Base-by-base conservation (phyloP, 2,888 invertebrate genomes). In the Apamea epomidion region DNA sequence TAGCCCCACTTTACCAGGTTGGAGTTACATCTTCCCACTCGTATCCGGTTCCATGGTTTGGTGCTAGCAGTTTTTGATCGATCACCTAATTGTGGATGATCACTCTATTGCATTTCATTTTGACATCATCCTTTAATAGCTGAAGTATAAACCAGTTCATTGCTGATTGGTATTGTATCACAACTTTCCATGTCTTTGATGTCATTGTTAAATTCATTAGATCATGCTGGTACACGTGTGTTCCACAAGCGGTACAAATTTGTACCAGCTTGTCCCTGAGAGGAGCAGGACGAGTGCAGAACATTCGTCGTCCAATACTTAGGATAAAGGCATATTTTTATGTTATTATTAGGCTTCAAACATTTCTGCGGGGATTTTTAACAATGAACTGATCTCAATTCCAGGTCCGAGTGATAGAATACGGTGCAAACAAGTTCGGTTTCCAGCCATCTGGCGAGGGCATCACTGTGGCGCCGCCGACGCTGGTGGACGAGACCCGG, bases 401-500 rank as follows among this genome's bases (percentile, higher is more conserved):
- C 18, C 93, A 97, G 97, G 81, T 97, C 21, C 98, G 99, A 64
- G 98, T 98, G 2, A 98, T 99, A 42, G 99, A 99, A 93, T 99
- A 99, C 92, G 99, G 99, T 12, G 99, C 99, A 62, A 98, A 99
- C 95, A 98, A 98, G 94, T 98, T 98, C 92, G 99, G 99, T 0
- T 99, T 99, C 97, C 98, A 98, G 93, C 99, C 99, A 0, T 97
- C 98, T 3, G 99, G 99, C 0, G 98, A 99, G 92, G 99, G 99
- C 65, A 99, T 99, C 93, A 98, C 98, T 0, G 98, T 99, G 18
- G 97, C 98, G 25, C 97, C 98, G 0, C 97, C 98, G 75, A 98
- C 98, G 0, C 94, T 98, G 5, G 97, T 97, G 29, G 97, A 97
- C 80, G 97, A 97, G 92, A 96, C 95, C 45, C 90, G 92, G 58